phyloP scores from a whole-genome alignment of 2,113 vertebrate genomes.

The Tachycineta bicolor region DNA sequence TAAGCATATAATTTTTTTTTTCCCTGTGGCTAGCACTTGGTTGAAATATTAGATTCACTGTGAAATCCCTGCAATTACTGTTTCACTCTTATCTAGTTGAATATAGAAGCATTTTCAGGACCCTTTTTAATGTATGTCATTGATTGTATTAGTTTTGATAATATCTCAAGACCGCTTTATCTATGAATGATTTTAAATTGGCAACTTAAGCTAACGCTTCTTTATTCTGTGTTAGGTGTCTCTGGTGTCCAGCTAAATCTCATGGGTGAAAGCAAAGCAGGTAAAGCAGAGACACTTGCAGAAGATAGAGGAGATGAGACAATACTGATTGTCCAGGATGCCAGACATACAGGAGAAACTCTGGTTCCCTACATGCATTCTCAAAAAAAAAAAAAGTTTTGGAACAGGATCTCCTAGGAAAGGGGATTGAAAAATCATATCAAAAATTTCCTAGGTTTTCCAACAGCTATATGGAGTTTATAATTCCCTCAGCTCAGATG shows the following conservation, averaged over 20 bases:
- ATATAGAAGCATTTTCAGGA: neutral
- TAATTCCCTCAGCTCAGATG: neutral
- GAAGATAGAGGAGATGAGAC: neutral
- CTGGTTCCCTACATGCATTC: neutral
- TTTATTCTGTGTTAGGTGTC: neutral
- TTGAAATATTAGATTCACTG: neutral
- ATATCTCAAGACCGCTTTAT: slow-evolving; percentile 33
- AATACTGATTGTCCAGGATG: neutral
- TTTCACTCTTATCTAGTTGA: slow-evolving; percentile 10
- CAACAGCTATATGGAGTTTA: neutral
- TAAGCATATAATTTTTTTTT: neutral
- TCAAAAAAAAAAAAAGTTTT: neutral
- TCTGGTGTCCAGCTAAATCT: neutral
- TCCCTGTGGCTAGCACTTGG: neutral
- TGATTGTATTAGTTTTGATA: slow-evolving; percentile 1
- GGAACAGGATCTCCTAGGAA: neutral
- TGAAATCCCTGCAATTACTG: slow-evolving; percentile 33
- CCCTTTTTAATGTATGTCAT: neutral
- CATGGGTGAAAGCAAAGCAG: neutral
- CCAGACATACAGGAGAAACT: neutral
- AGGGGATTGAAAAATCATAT: neutral
- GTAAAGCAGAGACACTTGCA: neutral
- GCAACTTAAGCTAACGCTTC: neutral
- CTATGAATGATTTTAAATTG: neutral
- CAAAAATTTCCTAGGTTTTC: neutral